Evolutionary conservation across 1,140 invertebrate species (phyloP).

Genomic region (Trichomalopsis sarcophagae): DNA sequence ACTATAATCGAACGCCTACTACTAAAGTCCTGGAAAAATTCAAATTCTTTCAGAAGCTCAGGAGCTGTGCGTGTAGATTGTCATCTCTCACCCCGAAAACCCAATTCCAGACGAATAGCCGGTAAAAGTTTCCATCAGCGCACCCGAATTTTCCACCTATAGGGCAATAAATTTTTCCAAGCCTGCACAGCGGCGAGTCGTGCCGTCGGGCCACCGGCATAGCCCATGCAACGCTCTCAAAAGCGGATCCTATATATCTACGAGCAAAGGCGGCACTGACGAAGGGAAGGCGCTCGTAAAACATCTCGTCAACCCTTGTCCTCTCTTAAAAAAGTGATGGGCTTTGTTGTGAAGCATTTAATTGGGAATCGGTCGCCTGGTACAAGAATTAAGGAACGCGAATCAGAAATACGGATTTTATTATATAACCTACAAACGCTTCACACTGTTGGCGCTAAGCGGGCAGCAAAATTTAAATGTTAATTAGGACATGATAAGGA

Average conservation of each 20-base stretch:
- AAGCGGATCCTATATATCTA: constrained; percentile 40
- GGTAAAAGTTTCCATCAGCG: background rate
- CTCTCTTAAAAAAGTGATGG: too few relatives aligned
- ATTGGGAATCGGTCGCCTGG: too few relatives aligned
- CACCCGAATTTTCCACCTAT: constrained; percentile 21
- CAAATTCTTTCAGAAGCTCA: background rate
- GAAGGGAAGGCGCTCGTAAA: constrained; percentile 8
- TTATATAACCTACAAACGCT: too few relatives aligned
- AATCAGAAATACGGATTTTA: too few relatives aligned
- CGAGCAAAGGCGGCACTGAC: constrained; percentile 12
- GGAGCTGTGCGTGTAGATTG: background rate
- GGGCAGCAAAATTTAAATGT: too few relatives aligned
- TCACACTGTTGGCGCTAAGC: too few relatives aligned
- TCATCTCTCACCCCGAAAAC: background rate
- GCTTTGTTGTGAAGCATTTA: too few relatives aligned
- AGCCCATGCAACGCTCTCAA: background rate
- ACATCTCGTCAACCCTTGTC: constrained; percentile 25
- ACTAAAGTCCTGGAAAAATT: background rate
- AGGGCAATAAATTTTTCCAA: constrained; percentile 38
- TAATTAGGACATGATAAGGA: too few relatives aligned
- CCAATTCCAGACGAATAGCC: constrained; percentile 6
- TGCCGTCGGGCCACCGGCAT: background rate
- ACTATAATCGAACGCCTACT: too few relatives aligned
- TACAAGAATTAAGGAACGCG: too few relatives aligned
- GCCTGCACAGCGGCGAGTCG: background rate